Evolutionary conservation across 2,888 invertebrate species (phyloP), one percentile per base, ranked within the genome.

Genomic region (Aquatica leii): DNA sequence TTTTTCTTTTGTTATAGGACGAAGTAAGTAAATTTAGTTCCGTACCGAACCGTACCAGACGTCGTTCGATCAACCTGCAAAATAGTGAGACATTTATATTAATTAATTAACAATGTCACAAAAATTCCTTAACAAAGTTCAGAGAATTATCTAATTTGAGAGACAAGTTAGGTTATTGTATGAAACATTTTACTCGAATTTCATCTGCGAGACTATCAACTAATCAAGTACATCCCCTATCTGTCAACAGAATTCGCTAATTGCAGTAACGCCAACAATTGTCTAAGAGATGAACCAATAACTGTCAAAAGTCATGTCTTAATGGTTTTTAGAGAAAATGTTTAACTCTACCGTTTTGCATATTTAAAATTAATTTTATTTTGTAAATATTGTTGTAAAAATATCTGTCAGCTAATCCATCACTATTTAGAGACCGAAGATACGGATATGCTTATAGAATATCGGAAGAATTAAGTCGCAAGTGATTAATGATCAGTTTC

Each of bases 1-100:
- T 77, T 80, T 75, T 77, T 78, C 76, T 80, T 80, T 80, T 81
- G 81, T 81, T 82, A 77, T 78, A 82, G 82, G 82, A 80, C 79
- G 82, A 82, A 82, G 82, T 82, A 82, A 82, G 82, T 82, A 77
- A 64, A 66, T 62, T 64, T 67, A 54, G 49, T 51, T 46, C 56
- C 50, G 15, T 37, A 43, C 61, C 58, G 37, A 41, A 59, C 62
- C 60, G 17, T 31, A 40, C 58, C 55, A 62, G 60, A 62, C 43
- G 49, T 34, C 54, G 43, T 46, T 49, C 40, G 58, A 40, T 51
- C 61, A 18, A 57, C 31, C 63, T 14, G 49, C 59, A 54, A 53
- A 54, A 50, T 57, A 63, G 60, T 65, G 65, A 63, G 68, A 61
- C 51, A 58, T 31, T 48, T 54, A 35, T 20, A 52, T 46, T 41